phyloP scores from a whole-genome alignment of 2,113 vertebrate species.

The Mustela lutreola region DNA sequence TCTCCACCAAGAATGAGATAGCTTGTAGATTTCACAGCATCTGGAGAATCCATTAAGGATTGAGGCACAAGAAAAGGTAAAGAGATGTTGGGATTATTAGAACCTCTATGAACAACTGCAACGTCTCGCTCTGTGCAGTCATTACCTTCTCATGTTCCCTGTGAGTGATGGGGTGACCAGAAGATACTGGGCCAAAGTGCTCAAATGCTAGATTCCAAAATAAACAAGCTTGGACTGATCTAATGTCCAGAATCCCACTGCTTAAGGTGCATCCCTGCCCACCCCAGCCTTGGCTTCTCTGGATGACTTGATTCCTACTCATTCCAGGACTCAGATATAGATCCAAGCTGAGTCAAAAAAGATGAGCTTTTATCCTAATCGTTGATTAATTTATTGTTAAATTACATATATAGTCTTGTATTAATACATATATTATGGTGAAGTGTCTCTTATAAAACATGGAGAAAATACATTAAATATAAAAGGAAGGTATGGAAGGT shows the following conservation, averaged over 20 bases:
- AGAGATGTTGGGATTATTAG: background rate
- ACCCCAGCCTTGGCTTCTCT: background rate
- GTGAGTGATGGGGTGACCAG: background rate
- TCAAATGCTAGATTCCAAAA: background rate
- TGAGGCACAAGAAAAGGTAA: background rate
- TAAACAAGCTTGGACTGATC: background rate
- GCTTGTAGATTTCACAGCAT: background rate
- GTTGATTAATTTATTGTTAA: background rate
- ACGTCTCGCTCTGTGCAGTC: background rate
- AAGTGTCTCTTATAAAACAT: background rate
- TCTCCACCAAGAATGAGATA: background rate
- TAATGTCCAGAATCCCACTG: background rate
- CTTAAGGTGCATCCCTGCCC: background rate
- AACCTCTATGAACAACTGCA: background rate
- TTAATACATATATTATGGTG: background rate
- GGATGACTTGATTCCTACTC: background rate
- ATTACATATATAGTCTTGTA: background rate
- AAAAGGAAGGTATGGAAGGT: background rate
- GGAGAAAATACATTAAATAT: background rate
- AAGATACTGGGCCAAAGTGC: background rate
- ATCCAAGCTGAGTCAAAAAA: background rate
- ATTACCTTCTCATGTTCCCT: background rate
- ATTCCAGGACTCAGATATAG: background rate
- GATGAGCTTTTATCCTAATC: background rate
- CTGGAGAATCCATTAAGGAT: background rate